Evolutionary conservation across 2,797 vertebrate genomes (phyloP).

Genomic region (Brachyalestes nurse): DNA sequence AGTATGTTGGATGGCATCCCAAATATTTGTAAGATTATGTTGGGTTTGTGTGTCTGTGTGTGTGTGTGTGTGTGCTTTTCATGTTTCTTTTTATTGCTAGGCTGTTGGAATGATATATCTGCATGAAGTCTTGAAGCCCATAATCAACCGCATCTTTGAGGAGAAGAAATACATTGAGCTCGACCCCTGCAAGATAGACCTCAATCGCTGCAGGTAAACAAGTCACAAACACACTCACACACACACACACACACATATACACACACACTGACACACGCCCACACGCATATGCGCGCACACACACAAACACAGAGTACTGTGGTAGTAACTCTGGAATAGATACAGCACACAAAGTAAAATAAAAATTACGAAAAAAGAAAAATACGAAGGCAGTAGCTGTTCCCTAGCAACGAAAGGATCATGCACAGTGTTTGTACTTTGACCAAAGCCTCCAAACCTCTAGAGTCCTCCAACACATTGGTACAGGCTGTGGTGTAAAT

Average conservation of each 20-base stretch:
- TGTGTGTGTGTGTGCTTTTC: background rate
- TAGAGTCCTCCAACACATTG: slow-evolving; percentile 49
- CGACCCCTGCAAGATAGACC: slow-evolving; percentile 90
- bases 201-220: slow-evolving; percentile 79
- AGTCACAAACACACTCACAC: background rate
- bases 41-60: background rate
- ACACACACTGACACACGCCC: background rate
- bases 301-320: background rate
- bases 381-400: slow-evolving; percentile 66
- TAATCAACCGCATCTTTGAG: slow-evolving; percentile 88
- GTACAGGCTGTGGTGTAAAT: background rate
- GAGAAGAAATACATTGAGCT: slow-evolving; percentile 93
- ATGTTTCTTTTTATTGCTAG: slow-evolving; percentile 63
- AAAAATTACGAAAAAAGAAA: slow-evolving; percentile 60
- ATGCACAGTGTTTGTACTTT: slow-evolving; percentile 68
- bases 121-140: slow-evolving; percentile 85
- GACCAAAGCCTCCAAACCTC: slow-evolving; percentile 61
- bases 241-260: slow-evolving; percentile 9
- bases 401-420: slow-evolving; percentile 77
- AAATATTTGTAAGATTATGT: background rate
- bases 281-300: no score
- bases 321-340: slow-evolving; percentile 41
- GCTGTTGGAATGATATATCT: slow-evolving; percentile 92
- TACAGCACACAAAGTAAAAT: slow-evolving; percentile 23
- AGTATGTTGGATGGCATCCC: slow-evolving; percentile 9